Conservation (phyloP, 2,888 invertebrate genomes). For the Cyrtodaria siliqua region DNA sequence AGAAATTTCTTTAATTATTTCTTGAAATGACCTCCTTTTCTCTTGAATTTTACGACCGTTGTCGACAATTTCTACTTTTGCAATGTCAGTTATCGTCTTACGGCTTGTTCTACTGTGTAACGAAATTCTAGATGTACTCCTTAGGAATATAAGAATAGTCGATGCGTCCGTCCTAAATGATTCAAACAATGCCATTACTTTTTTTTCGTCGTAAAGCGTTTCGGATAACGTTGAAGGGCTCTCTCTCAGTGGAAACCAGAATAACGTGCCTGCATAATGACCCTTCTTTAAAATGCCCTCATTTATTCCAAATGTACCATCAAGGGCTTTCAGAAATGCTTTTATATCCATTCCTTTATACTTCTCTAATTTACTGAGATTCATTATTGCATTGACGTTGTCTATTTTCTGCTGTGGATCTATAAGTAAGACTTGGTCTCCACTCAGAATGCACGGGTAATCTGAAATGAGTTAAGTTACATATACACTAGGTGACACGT, state of each 20-base stretch:
- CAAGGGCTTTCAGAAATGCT: conserved; percentile 57
- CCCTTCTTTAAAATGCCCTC: conserved; percentile 52
- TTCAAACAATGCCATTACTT: conserved; percentile 70
- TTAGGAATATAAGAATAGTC: conserved; percentile 79
- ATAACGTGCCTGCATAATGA: conserved; percentile 76
- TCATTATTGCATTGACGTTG: conserved; percentile 31
- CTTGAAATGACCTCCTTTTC: not conserved
- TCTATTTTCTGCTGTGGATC: conserved; percentile 49
- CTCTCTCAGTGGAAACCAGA: conserved; percentile 80
- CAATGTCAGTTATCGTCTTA: not conserved
- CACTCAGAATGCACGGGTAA: conserved; percentile 53
- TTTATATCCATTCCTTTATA: conserved; percentile 18
- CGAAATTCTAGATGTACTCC: conserved; percentile 25
- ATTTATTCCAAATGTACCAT: conserved; percentile 67
- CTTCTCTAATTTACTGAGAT: conserved; percentile 15
- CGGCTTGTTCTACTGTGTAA: conserved; percentile 2
- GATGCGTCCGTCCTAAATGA: conserved; percentile 77
- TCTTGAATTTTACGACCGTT: not conserved
- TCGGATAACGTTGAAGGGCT: conserved; percentile 72
- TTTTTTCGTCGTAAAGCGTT: conserved; percentile 68
- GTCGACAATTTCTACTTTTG: not conserved
- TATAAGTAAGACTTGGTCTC: conserved; percentile 43
- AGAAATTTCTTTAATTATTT: not conserved
- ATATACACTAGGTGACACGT: too few relatives aligned
- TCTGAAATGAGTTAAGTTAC: too few relatives aligned